Percentiles rank a stretch among this genome's conserved stretches.
Evolutionary conservation across 2,113 vertebrate species (phyloP).

Genomic region (Melanocharis versteri): DNA sequence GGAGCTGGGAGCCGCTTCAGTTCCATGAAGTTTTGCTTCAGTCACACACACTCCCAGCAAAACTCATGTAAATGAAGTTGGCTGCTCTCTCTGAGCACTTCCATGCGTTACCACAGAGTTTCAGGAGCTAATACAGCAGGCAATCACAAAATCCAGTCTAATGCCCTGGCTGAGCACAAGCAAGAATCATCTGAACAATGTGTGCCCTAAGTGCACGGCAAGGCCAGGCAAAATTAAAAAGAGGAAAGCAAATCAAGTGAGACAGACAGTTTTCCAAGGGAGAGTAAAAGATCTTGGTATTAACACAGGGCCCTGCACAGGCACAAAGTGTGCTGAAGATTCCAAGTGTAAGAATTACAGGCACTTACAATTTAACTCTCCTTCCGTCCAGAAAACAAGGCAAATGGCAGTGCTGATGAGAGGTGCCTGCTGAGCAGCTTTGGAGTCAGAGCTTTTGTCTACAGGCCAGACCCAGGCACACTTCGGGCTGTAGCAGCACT

Average conservation of each 20-base stretch:
- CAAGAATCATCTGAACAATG: not conserved
- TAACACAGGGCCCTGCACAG: not conserved
- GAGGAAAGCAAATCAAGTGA: not conserved
- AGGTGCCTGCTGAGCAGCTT: not conserved
- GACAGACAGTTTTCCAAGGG: not conserved
- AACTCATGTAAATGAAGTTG: fast-evolving
- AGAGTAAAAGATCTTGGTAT: not conserved
- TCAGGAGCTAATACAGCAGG: not conserved
- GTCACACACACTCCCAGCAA: not conserved
- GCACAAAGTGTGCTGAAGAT: not conserved
- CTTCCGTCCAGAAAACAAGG: not conserved
- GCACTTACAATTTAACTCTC: not conserved
- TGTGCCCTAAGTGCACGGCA: not conserved
- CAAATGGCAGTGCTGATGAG: not conserved
- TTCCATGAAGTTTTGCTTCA: not conserved
- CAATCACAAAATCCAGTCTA: not conserved
- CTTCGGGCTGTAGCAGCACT: not conserved
- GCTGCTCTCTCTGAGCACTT: not conserved
- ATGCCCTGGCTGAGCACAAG: not conserved
- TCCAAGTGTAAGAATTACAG: not conserved
- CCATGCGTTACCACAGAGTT: fast-evolving
- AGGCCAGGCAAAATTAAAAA: not conserved
- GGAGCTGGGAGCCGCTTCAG: not conserved
- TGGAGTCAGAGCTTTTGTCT: not conserved
- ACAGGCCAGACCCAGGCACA: not conserved